These are phyloP conservation scores for Stegastes partitus DNA, from an alignment of 2,113 vertebrate species.

Conservation along the genomic window DNA sequence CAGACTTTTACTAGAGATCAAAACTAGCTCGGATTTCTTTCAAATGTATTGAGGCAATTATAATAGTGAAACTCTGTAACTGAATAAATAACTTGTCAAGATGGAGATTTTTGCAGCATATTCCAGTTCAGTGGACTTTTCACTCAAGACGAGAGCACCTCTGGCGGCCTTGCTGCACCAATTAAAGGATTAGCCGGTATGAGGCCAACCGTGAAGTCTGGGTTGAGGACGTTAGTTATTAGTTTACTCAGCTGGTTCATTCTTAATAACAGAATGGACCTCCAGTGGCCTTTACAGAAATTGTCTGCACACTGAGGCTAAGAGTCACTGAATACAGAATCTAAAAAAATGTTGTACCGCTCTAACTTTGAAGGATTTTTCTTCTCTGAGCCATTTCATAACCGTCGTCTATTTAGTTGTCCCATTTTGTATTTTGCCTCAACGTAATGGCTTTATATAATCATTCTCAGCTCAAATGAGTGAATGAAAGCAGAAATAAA, in stretches of 20 bases:
- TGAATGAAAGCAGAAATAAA: slow-evolving; percentile 44
- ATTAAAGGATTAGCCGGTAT: slow-evolving; percentile 70
- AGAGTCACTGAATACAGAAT: slow-evolving; percentile 23
- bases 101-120: slow-evolving; percentile 7
- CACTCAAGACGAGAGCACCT: slow-evolving; percentile 49
- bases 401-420: neutral
- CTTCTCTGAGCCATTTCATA: slow-evolving; percentile 34
- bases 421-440: slow-evolving; percentile 40
- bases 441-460: slow-evolving; percentile 63
- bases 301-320: slow-evolving; percentile 30
- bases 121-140: slow-evolving; percentile 47
- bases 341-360: slow-evolving; percentile 15
- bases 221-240: slow-evolving; percentile 64
- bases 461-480: slow-evolving; percentile 45
- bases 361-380: slow-evolving; percentile 22
- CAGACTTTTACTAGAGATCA: neutral
- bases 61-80: slow-evolving; percentile 12
- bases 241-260: slow-evolving; percentile 66
- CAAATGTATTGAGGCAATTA: neutral
- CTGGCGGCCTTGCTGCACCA: slow-evolving; percentile 43
- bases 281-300: slow-evolving; percentile 51
- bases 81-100: slow-evolving; percentile 17
- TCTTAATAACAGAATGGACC: slow-evolving; percentile 59
- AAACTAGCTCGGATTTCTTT: neutral
- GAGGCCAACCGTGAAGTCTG: slow-evolving; percentile 63